A percentile compares a stretch with the other conserved stretches of the same genome.
These are phyloP conservation scores for Rhodeus uyekii DNA, from an alignment of 2,797 vertebrate genomes.

Conservation along the genomic window DNA sequence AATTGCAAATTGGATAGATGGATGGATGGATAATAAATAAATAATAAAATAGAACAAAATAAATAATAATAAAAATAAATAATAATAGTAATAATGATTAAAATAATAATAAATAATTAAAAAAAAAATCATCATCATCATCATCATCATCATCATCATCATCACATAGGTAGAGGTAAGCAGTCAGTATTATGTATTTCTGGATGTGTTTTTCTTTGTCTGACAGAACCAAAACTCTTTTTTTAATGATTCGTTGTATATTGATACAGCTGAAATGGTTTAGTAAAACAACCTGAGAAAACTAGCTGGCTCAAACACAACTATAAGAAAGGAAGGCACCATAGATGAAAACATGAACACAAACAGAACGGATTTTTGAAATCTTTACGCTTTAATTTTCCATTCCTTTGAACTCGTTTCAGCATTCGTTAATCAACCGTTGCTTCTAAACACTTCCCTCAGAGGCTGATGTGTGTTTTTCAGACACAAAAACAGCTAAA, in stretches of 20 bases:
- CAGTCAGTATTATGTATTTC: neutral
- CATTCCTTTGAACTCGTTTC: slow-evolving; percentile 34
- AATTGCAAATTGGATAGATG: no score
- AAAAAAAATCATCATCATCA: no score
- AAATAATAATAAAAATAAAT: no score
- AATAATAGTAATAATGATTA: no score
- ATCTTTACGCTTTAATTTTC: slow-evolving; percentile 32
- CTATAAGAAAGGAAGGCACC: neutral
- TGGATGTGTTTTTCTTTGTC: neutral
- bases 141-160: no score
- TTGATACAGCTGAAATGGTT: neutral
- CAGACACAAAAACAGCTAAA: neutral
- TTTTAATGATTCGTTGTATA: neutral
- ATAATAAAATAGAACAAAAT: no score
- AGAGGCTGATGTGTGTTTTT: slow-evolving; percentile 17
- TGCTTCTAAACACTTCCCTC: slow-evolving; percentile 11
- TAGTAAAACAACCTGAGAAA: neutral
- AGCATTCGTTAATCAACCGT: slow-evolving; percentile 25
- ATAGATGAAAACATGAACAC: slow-evolving; percentile 4
- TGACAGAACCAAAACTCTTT: neutral
- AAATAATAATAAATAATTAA: no score
- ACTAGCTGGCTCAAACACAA: slow-evolving; percentile 13
- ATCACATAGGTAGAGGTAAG: neutral
- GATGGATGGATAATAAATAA: no score
- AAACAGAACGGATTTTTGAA: slow-evolving; percentile 15